These are phyloP conservation scores for Microchirus variegatus DNA, from an alignment of 2,797 vertebrate species.

Conservation along the genomic window DNA sequence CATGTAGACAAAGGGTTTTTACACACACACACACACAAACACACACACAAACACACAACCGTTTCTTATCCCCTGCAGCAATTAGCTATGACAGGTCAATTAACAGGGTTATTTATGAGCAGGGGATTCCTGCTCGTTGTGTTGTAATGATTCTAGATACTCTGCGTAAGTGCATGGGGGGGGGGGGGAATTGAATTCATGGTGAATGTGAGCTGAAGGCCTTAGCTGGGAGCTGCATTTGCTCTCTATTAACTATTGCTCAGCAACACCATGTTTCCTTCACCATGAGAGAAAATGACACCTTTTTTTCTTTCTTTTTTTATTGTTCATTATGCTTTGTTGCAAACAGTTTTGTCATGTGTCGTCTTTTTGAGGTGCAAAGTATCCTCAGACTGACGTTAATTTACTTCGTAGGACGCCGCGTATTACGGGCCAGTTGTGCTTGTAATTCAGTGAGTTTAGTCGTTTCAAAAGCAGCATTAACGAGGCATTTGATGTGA, in stretches of 20 bases:
- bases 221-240: constrained; percentile 58
- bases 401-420: too few relatives aligned
- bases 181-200: constrained; percentile 77
- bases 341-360: neutral
- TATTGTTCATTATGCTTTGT: neutral
- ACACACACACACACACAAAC: constrained; percentile 13
- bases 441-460: too few relatives aligned
- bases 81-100: constrained; percentile 81
- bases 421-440: too few relatives aligned
- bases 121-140: constrained; percentile 68
- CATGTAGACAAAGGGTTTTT: constrained; percentile 34
- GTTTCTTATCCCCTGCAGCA: constrained; percentile 73
- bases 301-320: neutral
- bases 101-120: constrained; percentile 78
- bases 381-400: too few relatives aligned
- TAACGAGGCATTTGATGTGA: too few relatives aligned
- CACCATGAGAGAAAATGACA: constrained; percentile 45
- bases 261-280: constrained; percentile 56
- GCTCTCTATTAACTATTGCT: constrained; percentile 67
- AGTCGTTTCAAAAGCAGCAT: too few relatives aligned
- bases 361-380: neutral
- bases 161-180: constrained; percentile 57
- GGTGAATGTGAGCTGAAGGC: constrained; percentile 72
- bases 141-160: constrained; percentile 78
- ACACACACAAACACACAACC: constrained; percentile 11